Conservation (phyloP, 2,888 invertebrate genomes). For the Idaea dimidiata region DNA sequence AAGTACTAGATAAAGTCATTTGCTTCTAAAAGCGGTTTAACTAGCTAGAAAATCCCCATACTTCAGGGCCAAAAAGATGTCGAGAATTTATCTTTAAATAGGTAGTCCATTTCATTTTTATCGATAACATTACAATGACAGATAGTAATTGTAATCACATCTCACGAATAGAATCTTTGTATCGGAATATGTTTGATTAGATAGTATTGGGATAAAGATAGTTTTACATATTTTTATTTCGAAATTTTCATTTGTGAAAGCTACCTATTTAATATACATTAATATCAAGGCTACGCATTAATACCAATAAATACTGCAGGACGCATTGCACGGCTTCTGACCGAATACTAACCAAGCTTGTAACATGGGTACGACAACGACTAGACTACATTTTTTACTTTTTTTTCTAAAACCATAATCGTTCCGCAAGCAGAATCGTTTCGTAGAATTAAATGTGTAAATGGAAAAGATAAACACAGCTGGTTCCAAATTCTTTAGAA, state of each 20-base stretch:
- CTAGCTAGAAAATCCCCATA: background rate
- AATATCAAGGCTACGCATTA: no score
- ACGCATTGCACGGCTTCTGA: no score
- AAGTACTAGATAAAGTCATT: no score
- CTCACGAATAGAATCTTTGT: conserved; percentile 16
- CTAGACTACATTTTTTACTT: no score
- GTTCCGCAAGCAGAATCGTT: no score
- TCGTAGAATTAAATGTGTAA: background rate
- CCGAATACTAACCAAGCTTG: no score
- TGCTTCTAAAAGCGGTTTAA: background rate
- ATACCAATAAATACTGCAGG: no score
- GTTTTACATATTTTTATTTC: background rate
- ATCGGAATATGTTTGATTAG: conserved; percentile 19
- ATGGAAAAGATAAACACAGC: background rate
- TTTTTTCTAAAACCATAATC: no score
- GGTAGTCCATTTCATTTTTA: background rate
- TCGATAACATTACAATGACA: conserved; percentile 17
- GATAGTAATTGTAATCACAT: conserved; percentile 19
- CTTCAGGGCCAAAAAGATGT: background rate
- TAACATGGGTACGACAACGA: no score
- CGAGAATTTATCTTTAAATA: background rate
- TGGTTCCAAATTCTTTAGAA: conserved; percentile 1
- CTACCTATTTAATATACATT: background rate
- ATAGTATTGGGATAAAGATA: conserved; percentile 9
- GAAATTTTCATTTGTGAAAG: background rate